Evolutionary conservation across 2,797 vertebrate species (phyloP).

Genomic region (Thunnus albacares): DNA sequence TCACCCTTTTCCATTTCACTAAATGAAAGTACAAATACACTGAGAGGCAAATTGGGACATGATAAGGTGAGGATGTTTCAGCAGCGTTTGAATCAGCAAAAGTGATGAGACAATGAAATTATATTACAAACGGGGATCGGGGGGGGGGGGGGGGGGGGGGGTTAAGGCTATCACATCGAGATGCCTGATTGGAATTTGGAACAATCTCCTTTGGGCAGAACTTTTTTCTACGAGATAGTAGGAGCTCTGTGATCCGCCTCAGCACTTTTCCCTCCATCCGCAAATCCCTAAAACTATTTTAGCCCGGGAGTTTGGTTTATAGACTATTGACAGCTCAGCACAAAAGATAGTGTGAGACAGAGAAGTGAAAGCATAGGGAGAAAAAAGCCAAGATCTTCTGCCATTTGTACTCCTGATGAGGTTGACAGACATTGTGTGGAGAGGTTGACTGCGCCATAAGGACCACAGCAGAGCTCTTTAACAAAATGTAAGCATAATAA

Average conservation of each 20-base stretch:
- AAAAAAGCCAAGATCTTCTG: constrained; percentile 35
- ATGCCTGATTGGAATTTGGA: constrained; percentile 77
- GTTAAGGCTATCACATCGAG: constrained; percentile 63
- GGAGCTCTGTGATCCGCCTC: constrained; percentile 67
- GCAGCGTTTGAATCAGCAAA: constrained; percentile 52
- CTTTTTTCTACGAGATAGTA: constrained; percentile 57
- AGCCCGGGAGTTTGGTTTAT: constrained; percentile 59
- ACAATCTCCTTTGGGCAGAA: constrained; percentile 67
- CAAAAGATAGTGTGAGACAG: constrained; percentile 63
- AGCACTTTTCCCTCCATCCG: constrained; percentile 73
- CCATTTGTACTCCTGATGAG: constrained; percentile 54
- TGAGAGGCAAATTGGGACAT: constrained; percentile 59
- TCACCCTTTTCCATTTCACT: constrained; percentile 46
- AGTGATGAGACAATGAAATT: constrained; percentile 69
- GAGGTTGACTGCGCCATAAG: constrained; percentile 34
- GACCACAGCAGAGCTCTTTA: constrained; percentile 26
- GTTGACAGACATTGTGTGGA: constrained; percentile 40
- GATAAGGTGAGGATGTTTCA: constrained; percentile 62
- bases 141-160: constrained; percentile 26
- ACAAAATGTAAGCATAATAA: constrained; percentile 41
- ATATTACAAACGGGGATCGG: constrained; percentile 64
- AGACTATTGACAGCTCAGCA: constrained; percentile 73
- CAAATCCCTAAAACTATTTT: constrained; percentile 76
- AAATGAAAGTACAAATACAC: constrained; percentile 62
- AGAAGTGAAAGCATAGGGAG: constrained; percentile 41